Evolutionary conservation across 2,888 invertebrate genomes (phyloP).

Genomic region (Phyto melanocephala): DNA sequence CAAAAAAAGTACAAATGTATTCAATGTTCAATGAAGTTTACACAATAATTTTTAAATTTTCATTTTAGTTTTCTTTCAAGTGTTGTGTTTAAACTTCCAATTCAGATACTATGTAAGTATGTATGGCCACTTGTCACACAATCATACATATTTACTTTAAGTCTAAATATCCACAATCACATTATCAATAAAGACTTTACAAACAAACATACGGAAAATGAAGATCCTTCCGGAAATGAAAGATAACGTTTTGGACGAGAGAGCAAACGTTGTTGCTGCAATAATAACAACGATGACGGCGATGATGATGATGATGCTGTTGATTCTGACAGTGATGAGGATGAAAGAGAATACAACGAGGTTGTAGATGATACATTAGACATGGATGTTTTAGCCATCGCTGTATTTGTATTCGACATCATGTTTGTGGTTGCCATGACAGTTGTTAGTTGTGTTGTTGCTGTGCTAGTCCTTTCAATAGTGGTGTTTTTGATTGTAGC

Average conservation of each 20-base stretch:
- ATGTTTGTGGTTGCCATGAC: conserved; percentile 26
- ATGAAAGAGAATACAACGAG: background rate
- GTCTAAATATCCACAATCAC: background rate
- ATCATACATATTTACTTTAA: background rate
- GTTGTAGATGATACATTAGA: conserved; percentile 34
- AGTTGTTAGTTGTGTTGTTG: conserved; percentile 43
- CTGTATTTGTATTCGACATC: conserved; percentile 25
- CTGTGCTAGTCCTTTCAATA: background rate
- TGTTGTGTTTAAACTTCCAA: too few relatives aligned
- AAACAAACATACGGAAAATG: conserved; percentile 79
- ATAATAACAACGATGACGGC: conserved; percentile 28
- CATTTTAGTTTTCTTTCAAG: background rate
- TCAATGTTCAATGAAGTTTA: background rate
- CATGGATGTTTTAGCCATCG: background rate
- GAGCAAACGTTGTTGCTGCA: conserved; percentile 65
- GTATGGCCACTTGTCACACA: background rate
- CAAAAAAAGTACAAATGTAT: background rate
- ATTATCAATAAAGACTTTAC: background rate
- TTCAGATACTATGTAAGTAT: too few relatives aligned
- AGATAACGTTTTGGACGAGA: conserved; percentile 78
- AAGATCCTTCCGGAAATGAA: conserved; percentile 81
- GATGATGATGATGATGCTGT: conserved; percentile 1
- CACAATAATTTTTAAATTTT: background rate
- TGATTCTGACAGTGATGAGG: conserved; percentile 2
- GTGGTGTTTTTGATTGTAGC: background rate